Evolutionary conservation across 2,113 vertebrate genomes (phyloP).

Genomic region (Pomatorhinus ruficollis): DNA sequence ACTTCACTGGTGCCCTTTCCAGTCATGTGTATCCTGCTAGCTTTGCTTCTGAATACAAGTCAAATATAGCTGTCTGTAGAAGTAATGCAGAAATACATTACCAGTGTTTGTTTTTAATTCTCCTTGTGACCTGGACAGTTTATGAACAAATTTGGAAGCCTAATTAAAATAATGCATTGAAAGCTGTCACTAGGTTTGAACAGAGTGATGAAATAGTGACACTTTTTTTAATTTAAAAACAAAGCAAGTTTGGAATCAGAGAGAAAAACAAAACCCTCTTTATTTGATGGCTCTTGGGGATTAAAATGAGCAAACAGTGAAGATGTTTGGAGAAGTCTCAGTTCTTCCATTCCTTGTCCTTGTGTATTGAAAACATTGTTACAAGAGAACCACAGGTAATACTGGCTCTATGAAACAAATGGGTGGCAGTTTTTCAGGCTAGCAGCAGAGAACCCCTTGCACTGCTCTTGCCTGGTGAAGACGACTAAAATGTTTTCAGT

Average conservation of each 20-base stretch:
- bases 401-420: not conserved
- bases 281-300: not conserved
- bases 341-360: not conserved
- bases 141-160: slow-evolving; percentile 9
- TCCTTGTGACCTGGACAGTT: not conserved
- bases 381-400: not conserved
- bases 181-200: not conserved
- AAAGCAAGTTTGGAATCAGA: not conserved
- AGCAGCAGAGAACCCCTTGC: not conserved
- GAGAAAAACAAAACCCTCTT: not conserved
- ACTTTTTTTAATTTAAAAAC: not conserved
- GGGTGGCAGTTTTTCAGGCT: not conserved
- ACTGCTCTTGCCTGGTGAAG: not conserved
- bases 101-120: slow-evolving; percentile 36
- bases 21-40: not conserved
- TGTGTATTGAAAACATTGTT: not conserved
- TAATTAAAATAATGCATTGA: slow-evolving; percentile 17
- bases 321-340: not conserved
- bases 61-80: not conserved
- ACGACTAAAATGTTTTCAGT: not conserved
- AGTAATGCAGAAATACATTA: slow-evolving; percentile 1
- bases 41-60: slow-evolving; percentile 18
- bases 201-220: not conserved
- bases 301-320: not conserved
- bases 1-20: slow-evolving; percentile 32